phyloP scores from a whole-genome alignment of 2,888 invertebrate genomes.

The Athetis lepigone region DNA sequence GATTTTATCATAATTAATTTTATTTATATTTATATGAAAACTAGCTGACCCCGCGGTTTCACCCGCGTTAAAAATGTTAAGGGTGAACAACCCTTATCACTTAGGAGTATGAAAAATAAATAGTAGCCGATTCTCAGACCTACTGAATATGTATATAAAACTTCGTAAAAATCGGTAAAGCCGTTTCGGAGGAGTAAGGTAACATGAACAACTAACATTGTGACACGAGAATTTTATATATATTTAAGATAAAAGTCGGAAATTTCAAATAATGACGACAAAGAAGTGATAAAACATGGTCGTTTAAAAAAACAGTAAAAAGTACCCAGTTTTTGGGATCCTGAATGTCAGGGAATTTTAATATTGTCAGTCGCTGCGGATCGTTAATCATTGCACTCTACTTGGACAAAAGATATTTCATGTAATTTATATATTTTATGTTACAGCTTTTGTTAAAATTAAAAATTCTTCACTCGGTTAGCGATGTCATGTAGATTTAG shows the following conservation, averaged over 20 bases:
- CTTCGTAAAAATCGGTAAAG: too few relatives aligned
- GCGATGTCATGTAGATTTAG: neutral
- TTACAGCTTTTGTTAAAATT: constrained; percentile 11
- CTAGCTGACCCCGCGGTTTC: too few relatives aligned
- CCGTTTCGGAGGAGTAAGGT: too few relatives aligned
- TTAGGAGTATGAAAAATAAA: too few relatives aligned
- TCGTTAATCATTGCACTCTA: constrained; percentile 57
- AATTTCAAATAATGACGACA: neutral
- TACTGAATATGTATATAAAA: too few relatives aligned
- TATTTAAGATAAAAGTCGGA: neutral
- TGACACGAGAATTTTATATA: too few relatives aligned
- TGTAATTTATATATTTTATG: constrained; percentile 37
- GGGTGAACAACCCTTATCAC: too few relatives aligned
- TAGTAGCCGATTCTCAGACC: too few relatives aligned
- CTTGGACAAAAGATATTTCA: constrained; percentile 54
- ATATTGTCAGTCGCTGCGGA: constrained; percentile 29
- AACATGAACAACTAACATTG: too few relatives aligned
- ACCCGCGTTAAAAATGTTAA: too few relatives aligned
- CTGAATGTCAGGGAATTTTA: constrained; percentile 37
- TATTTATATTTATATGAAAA: too few relatives aligned
- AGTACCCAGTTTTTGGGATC: neutral
- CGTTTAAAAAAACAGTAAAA: neutral
- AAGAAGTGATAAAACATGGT: neutral
- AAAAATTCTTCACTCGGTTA: neutral
- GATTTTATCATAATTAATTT: too few relatives aligned